Conservation (phyloP, 2,888 invertebrate genomes). For the Orthosia gracilis region DNA sequence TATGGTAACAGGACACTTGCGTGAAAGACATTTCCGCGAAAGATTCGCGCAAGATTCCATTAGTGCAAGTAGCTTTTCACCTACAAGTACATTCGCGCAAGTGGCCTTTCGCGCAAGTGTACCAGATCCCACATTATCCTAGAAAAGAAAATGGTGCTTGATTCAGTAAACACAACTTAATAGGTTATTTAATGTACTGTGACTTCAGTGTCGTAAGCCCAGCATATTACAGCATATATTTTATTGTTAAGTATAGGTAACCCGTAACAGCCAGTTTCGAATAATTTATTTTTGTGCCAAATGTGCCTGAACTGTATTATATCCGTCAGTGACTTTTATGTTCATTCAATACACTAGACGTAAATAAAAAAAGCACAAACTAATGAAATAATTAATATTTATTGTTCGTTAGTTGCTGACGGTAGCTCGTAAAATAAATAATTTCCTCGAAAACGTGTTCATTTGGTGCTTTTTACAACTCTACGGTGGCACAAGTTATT, state of each 20-base stretch:
- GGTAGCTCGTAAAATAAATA: slow-evolving; percentile 19
- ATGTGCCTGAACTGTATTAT: slow-evolving; percentile 39
- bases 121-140: too few species aligned
- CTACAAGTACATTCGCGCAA: too few species aligned
- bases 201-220: neutral
- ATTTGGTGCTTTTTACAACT: too few species aligned
- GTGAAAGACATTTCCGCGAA: too few species aligned
- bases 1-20: too few species aligned
- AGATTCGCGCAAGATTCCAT: too few species aligned
- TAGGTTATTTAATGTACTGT: neutral
- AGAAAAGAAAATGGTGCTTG: neutral
- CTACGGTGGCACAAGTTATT: too few species aligned
- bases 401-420: slow-evolving; percentile 10
- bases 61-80: too few species aligned
- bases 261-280: neutral
- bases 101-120: too few species aligned
- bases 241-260: slow-evolving; percentile 11
- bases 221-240: neutral
- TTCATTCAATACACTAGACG: slow-evolving; percentile 53
- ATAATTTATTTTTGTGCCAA: slow-evolving; percentile 29
- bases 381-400: slow-evolving; percentile 53
- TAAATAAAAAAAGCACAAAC: slow-evolving; percentile 49
- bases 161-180: too few species aligned
- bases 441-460: slow-evolving; percentile 10
- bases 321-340: slow-evolving; percentile 57